Conservation (phyloP, 2,113 vertebrate species). For the Perca flavescens region DNA sequence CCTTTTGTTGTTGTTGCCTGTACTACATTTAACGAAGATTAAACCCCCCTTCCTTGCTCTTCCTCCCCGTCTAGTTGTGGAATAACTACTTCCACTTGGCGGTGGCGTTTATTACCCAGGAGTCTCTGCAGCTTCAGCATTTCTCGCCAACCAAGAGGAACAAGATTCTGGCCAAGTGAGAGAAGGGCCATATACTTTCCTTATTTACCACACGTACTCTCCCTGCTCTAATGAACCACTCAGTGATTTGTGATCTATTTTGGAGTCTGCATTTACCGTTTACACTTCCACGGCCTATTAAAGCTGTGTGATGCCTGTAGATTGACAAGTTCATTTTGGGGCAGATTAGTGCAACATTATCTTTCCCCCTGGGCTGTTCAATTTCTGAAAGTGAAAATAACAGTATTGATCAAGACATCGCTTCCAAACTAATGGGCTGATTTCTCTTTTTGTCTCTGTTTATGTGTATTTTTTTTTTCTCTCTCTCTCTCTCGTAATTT, state of each 20-base stretch:
- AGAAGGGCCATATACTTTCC: constrained; percentile 51
- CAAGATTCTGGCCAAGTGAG: constrained; percentile 96
- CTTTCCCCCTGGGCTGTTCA: constrained; percentile 24
- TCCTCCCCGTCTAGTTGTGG: constrained; percentile 89
- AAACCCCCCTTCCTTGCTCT: constrained; percentile 4
- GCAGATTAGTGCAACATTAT: constrained; percentile 33
- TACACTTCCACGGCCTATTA: constrained; percentile 54
- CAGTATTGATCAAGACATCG: constrained; percentile 49
- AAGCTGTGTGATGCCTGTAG: constrained; percentile 31
- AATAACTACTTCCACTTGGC: constrained; percentile 99
- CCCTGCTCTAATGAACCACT: constrained; percentile 49
- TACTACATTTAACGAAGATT: not conserved
- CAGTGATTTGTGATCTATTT: constrained; percentile 60
- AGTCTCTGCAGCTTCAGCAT: constrained; percentile 96
- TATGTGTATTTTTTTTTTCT: not conserved
- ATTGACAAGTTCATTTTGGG: constrained; percentile 33
- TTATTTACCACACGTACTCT: constrained; percentile 46
- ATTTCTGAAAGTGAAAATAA: constrained; percentile 33
- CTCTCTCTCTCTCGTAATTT: constrained; percentile 23
- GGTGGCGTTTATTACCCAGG: constrained; percentile 98
- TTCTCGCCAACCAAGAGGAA: constrained; percentile 94
- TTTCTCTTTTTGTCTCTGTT: constrained; percentile 28
- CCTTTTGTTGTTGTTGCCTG: not conserved
- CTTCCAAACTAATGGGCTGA: constrained; percentile 1
- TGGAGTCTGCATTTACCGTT: constrained; percentile 38